Percentiles rank a stretch among this genome's conserved stretches.
Evolutionary conservation across 2,797 vertebrate species (phyloP).

Genomic region (Tapera naevia): DNA sequence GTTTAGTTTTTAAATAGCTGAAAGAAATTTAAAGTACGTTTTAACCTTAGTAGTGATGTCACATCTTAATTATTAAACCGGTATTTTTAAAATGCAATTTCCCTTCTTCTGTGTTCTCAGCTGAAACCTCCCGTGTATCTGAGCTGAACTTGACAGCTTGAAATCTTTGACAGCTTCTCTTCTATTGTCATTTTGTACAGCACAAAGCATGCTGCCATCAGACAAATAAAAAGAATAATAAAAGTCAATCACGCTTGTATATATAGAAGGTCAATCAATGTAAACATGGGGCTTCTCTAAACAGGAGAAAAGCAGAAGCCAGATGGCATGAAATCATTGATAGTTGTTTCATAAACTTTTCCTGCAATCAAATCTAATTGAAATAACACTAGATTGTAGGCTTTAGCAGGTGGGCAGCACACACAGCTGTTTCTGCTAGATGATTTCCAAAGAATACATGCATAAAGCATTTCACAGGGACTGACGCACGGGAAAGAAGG

Average conservation of each 20-base stretch:
- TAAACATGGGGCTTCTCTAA: conserved; percentile 68
- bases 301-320: conserved; percentile 65
- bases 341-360: conserved; percentile 73
- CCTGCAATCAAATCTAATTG: conserved; percentile 73
- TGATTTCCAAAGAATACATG: conserved; percentile 68
- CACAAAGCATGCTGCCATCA: conserved; percentile 35
- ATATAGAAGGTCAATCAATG: conserved; percentile 66
- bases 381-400: conserved; percentile 71
- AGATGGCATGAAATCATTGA: conserved; percentile 70
- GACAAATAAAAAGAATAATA: conserved; percentile 66
- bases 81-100: neutral
- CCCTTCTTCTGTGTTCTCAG: neutral
- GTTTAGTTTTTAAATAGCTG: neutral
- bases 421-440: conserved; percentile 68
- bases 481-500: conserved; percentile 51
- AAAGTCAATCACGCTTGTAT: conserved; percentile 62
- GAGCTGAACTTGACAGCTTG: neutral
- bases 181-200: conserved; percentile 1
- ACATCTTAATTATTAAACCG: neutral
- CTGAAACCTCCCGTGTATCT: neutral
- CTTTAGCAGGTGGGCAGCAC: conserved; percentile 70
- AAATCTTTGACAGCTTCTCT: conserved; percentile 9
- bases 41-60: neutral
- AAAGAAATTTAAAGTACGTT: neutral
- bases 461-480: conserved; percentile 58